Base-by-base conservation (phyloP, 2,797 vertebrate species). In the Enteromius argenteus region DNA sequence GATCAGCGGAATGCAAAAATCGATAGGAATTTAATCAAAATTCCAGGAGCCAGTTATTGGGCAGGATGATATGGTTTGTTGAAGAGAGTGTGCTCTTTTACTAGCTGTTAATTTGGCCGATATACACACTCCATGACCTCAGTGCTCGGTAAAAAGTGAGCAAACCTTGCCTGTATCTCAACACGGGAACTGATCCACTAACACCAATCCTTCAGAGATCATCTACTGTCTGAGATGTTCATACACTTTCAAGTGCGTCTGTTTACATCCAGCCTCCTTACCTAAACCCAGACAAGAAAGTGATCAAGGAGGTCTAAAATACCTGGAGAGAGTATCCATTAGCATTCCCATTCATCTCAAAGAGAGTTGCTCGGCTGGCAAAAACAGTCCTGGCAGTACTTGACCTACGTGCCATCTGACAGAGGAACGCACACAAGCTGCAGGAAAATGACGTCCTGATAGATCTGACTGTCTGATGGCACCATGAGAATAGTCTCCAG, bases 11-110 rank as follows among this genome's bases (percentile, higher is more conserved):
- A 60, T 35, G 69, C 39, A 21, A 60, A 62, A 60, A 72, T 74
- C 83, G 14, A 66, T 71, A 44, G 76, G 85, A 85, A 84, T 72
- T 75, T 62, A 76, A 72, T 78, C 46, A 84, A 84, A 21, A 76
- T 49, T 79, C 72, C 42, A 81, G 82, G 62, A 79, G 58, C 30
- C 67, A 21, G 27, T 69, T 81, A 69, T 85, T 74, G 30, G 78
- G 30, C 37, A 14, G 42, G 44, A 51, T 62, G 71, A 74, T 74
- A 74, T 5, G 69, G 27, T 74, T 44, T 64, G 30, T 51, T 81
- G 69, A 60, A 64, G 56, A 64, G 21, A 74, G 42, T 0, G 3
- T 23, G 42, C 19, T 46, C 13, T 3, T 17, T 46, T 73, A 49
- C 27, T 49, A 19, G 17, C 19, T 62, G 79, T 32, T 81, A 60